Evolutionary conservation across 2,113 vertebrate species (phyloP), one percentile per base, ranked within the genome.

Genomic region (Menidia beryllina): DNA sequence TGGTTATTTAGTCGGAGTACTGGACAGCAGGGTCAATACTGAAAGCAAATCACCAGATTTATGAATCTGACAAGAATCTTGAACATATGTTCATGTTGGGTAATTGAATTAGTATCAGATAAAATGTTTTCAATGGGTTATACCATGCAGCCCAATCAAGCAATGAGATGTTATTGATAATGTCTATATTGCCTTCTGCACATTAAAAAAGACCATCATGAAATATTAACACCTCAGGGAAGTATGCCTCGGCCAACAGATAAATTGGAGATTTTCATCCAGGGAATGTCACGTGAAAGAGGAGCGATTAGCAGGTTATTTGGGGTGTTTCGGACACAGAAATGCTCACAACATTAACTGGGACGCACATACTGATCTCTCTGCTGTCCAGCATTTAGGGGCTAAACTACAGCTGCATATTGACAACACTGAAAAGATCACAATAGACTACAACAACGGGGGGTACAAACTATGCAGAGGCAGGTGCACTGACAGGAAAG

Each of bases 91-190:
- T 76, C 82, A 77, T 77, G 72, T 65, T 77, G 39, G 11, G 50
- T 72, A 79, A 90, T 76, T 70, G 69, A 70, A 45, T 58, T 43
- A 27, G 12, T 68, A 69, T 82, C 70, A 52, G 20, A 86, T 76
- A 87, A 84, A 75, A 77, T 54, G 38, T n/a, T 71, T 60, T 64
- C 83, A 85, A 86, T 81, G 68, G 73, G 54, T 59, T 24, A 19
- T 62, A 11, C 53, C 58, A 75, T n/a, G 72, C 23, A 52, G 17
- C 36, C 26, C 36, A 53, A 70, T 85, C 41, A 51, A 39, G 51
- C 58, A 70, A 41, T 66, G 61, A 72, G 43, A 38, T 52, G 76
- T 79, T n/a, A 75, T 39, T 68, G 77, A 77, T 79, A 70, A 86
- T 66, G 47, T 65, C 64, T 12, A 56, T 48, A 8, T 63, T 76